Base-by-base conservation (phyloP, 2,113 vertebrate species). In the Myrmecophaga tridactyla region DNA sequence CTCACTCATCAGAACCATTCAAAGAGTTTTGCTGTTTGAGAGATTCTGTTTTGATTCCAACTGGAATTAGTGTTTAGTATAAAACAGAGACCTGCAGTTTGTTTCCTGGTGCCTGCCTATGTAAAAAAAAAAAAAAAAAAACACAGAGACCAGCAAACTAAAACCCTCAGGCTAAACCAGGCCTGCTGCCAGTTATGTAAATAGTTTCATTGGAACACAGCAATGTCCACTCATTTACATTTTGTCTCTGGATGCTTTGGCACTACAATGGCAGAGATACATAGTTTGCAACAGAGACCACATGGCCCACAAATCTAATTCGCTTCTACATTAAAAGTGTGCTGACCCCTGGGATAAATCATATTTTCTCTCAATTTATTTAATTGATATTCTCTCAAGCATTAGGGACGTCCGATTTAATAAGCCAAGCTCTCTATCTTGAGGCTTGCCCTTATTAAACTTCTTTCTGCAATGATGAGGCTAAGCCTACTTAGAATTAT, bases 1-100 rank as follows among this genome's bases (percentile, higher is more conserved):
- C n/a, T n/a, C n/a, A n/a, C n/a, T 73, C 69, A 83, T 62, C 31
- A 69, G 65, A 92, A 36, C 23, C 29, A 82, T 10, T 20, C 62
- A 86, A 87, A 90, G 63, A 29, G 2, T 62, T 94, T 80, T 41
- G 41, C 20, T 72, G 14, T 34, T 67, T 83, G 34, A 77, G 89
- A 63, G 7, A 94, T 86, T 9, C 76, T 78, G 29, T 62, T 86
- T 77, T 92, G 76, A 89, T 25, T 78, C 46, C 62, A 94, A 83
- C 29, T 90, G 39, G 81, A 87, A 27, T 76, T 51, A 72, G 73
- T 41, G 20, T 63, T 87, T 51, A 76, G 20, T 81, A 62, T 81
- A 70, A 90, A 77, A 13, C 12, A 76, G 25, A n/a, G 13, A 6
- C 13, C 31, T n/a, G n/a, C n/a, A n/a, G n/a, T n/a, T n/a, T n/a